These are phyloP conservation scores for Tiliqua scincoides DNA, from an alignment of 2,113 vertebrate species.

Conservation along the genomic window DNA sequence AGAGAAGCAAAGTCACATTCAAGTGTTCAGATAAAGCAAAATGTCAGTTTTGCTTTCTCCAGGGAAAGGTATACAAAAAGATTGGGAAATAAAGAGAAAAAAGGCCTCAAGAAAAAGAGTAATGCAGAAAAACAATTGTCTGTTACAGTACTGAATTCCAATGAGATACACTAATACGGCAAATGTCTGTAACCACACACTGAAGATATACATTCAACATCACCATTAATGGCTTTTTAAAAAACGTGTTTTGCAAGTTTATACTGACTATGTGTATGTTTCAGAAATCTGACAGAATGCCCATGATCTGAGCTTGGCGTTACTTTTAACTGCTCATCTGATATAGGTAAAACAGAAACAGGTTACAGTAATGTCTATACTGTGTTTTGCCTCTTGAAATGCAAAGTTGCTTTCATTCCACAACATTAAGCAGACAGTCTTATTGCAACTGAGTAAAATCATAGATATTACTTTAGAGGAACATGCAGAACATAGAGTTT, in stretches of 20 bases:
- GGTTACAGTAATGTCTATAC: conserved; percentile 59
- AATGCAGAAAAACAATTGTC: conserved; percentile 66
- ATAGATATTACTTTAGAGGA: conserved; percentile 76
- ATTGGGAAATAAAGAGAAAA: conserved; percentile 36
- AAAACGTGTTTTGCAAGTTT: conserved; percentile 55
- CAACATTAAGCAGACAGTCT: conserved; percentile 75
- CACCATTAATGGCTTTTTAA: conserved; percentile 54
- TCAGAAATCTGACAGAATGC: conserved; percentile 65
- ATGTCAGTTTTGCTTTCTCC: conserved; percentile 49
- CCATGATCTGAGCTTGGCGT: conserved; percentile 50
- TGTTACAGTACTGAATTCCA: conserved; percentile 55
- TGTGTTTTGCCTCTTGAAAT: conserved; percentile 66
- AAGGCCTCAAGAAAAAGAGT: conserved; percentile 63
- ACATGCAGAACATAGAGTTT: conserved; percentile 84
- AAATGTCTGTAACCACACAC: conserved; percentile 63
- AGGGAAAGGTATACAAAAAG: conserved; percentile 56
- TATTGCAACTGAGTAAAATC: conserved; percentile 75
- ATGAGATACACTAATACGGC: conserved; percentile 52
- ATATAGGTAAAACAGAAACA: conserved; percentile 76
- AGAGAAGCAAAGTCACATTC: conserved; percentile 29
- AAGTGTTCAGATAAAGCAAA: conserved; percentile 51
- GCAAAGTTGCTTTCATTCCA: conserved; percentile 72
- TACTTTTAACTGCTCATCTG: conserved; percentile 81
- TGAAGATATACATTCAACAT: conserved; percentile 54
- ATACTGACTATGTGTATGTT: conserved; percentile 61